Evolutionary conservation across 2,797 vertebrate genomes (phyloP), one percentile per base, ranked within the genome.

Genomic region (Danio albolineatus): DNA sequence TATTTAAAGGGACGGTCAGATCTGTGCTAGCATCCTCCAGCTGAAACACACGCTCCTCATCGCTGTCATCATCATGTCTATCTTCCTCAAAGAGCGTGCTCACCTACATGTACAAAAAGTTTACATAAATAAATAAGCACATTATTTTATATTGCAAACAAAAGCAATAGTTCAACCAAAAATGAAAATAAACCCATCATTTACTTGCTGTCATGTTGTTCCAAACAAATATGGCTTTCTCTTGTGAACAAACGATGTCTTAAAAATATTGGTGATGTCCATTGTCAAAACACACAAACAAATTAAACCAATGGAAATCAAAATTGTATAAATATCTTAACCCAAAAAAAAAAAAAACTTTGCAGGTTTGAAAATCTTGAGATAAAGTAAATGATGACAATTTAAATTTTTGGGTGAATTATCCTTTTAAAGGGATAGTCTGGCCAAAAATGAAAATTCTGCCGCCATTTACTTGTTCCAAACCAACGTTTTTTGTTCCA

Each of bases 41-140:
- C 0, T 87, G 89, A 53, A 93, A 93, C 17, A 86, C 70, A 53
- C 80, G 39, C 10, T 87, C 69, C 76, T 82, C 83, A 69, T 89
- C 87, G 1, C 74, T 81, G 43, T 70, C 81, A 79, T 76, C 86
- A 70, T 48, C 78, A 14, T 80, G 80, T 12, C 56, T 53, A 64
- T 70, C 79, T 70, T 89, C 92, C 76, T 92, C 92, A 79, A 94
- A 95, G 9, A 92, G 83, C 1, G 88, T 89, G 78, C 84, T 93
- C 56, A 95, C 94, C 94, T 94, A 62, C 19, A 64, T n/a, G 76
- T 54, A 54, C 76, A 28, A 36, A 60, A 51, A 7, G 8, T 61
- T 72, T 48, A 48, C 7, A 56, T 1, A 28, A 28, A 28, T 28
- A 28, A 28, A 36, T 51, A n/a, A n/a, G n/a, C n/a, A 12, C 41